Base-by-base conservation (phyloP, 2,797 vertebrate genomes). In the Lophotriccus pileatus region DNA sequence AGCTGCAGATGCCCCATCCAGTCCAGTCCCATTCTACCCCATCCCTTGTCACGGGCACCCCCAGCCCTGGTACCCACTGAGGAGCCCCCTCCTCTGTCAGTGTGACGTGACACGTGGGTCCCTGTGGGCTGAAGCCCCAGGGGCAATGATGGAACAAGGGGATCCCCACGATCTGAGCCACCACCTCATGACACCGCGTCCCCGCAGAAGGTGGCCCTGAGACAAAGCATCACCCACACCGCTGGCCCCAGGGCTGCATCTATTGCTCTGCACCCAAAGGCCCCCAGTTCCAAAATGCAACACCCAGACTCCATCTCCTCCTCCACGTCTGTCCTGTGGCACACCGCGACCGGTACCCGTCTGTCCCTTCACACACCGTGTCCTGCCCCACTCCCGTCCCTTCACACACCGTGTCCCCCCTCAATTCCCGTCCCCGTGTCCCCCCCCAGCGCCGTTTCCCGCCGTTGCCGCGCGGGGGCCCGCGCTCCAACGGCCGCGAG, bases 261-360 rank as follows among this genome's bases (percentile, higher is more conserved):
- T n/a, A 12, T 15, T 9, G 17, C 36, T 34, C 41, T 23, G 64
- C 10, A 12, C 30, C 17, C 80, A 34, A 53, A 78, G 18, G 15
- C 53, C 14, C 7, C 36, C 32, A 15, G 39, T 11, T 18, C 24
- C 28, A 10, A 41, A 66, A n/a, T 0, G 23, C 49, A 32, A 23
- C 39, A 8, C 20, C 7, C n/a, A 6, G 14, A 2, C 15, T 55
- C 72, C 85, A 28, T 7, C 17, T 30, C 16, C 36, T 17, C 6
- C 14, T 14, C 10, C n/a, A 2, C 1, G 9, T 2, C 23, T 14
- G 30, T 7, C 21, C 37, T 2, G 5, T 43, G 4, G 10, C 32
- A 24, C 44, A 10, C 18, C 3, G 18, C 5, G 23, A 24, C 34
- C 32, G 21, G 32, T 18, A 17, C 11, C 30, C 32, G 14, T 25